These are phyloP conservation scores for Drosophila nigritarsus DNA, from an alignment of 2,888 invertebrate species.

Conservation along the genomic window DNA sequence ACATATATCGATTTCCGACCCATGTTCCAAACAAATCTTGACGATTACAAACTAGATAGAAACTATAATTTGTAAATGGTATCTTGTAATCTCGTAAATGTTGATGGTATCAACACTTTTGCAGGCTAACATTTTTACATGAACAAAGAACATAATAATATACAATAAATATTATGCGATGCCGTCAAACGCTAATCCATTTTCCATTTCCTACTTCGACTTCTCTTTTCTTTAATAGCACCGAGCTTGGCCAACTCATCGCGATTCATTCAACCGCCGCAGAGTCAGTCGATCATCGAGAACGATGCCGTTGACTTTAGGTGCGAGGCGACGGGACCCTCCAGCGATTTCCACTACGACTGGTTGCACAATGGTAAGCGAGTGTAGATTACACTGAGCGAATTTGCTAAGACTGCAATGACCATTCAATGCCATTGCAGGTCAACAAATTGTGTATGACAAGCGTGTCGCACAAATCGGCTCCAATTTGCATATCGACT, in stretches of 20 bases:
- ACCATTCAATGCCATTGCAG: slow-evolving; percentile 66
- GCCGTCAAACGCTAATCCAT: slow-evolving; percentile 13
- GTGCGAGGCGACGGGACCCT: slow-evolving; percentile 80
- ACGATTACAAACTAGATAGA: too few relatives aligned
- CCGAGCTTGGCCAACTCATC: slow-evolving; percentile 68
- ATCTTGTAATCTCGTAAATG: background rate
- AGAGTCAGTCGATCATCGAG: slow-evolving; percentile 83
- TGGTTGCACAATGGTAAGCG: slow-evolving; percentile 84
- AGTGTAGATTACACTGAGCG: slow-evolving; percentile 4
- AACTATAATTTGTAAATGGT: background rate
- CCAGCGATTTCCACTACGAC: slow-evolving; percentile 78
- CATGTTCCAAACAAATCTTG: too few relatives aligned
- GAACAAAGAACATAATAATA: background rate
- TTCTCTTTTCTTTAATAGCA: slow-evolving; percentile 30
- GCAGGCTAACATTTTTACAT: background rate
- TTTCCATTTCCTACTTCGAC: background rate
- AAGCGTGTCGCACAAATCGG: slow-evolving; percentile 83
- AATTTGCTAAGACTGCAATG: slow-evolving; percentile 17
- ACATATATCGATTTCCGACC: too few relatives aligned
- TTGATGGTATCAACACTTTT: background rate
- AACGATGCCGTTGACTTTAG: slow-evolving; percentile 82
- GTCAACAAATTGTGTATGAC: slow-evolving; percentile 81
- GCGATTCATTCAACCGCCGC: slow-evolving; percentile 82
- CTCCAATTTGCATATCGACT: slow-evolving; percentile 84
- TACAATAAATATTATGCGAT: slow-evolving; percentile 6